These are phyloP conservation scores for Onychomys leucogaster DNA, from an alignment of 2,797 vertebrate genomes.

Conservation along the genomic window DNA sequence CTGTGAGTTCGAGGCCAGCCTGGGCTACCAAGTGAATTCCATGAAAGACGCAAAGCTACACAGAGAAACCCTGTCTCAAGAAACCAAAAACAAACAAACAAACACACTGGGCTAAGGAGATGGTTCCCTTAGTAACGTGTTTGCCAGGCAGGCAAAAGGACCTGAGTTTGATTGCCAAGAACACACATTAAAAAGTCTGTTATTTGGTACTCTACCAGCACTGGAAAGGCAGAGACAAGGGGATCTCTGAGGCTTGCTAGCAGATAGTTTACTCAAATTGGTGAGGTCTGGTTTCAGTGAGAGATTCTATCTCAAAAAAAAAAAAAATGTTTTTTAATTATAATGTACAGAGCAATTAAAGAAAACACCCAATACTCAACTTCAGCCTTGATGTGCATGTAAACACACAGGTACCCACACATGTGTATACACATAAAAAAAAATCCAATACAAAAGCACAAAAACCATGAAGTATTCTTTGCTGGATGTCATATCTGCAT, in stretches of 20 bases:
- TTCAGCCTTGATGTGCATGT: background rate
- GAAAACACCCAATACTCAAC: background rate
- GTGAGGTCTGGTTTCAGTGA: background rate
- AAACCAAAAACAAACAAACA: too few species aligned
- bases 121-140: background rate
- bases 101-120: background rate
- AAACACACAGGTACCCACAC: background rate
- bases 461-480: background rate
- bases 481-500: background rate
- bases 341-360: background rate
- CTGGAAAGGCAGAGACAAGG: background rate
- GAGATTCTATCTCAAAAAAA: background rate
- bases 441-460: background rate
- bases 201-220: background rate
- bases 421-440: background rate
- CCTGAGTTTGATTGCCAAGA: background rate
- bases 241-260: background rate
- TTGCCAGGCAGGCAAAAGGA: background rate
- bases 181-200: background rate
- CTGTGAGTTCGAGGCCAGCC: too few species aligned
- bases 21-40: too few species aligned
- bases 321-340: background rate
- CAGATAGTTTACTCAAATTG: background rate
- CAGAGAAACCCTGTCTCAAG: too few species aligned
- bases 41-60: too few species aligned